Conservation (phyloP, 2,797 vertebrate genomes). For the Synanceia verrucosa region DNA sequence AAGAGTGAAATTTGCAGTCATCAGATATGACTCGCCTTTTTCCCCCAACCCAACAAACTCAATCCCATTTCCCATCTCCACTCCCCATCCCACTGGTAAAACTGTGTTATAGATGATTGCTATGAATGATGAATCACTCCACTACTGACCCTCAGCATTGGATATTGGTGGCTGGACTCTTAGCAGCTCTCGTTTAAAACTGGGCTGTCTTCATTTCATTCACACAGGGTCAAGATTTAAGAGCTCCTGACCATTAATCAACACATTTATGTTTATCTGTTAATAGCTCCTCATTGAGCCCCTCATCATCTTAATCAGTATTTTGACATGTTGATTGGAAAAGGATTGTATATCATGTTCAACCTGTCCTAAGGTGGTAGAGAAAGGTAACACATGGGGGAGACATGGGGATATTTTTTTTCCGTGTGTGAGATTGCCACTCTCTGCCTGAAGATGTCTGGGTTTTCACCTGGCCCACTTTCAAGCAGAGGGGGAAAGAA, state of each 20-base stretch:
- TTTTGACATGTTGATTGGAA: constrained; percentile 47
- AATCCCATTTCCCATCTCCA: constrained; percentile 26
- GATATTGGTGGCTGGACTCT: constrained; percentile 3
- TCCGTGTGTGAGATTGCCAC: background rate
- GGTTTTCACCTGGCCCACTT: constrained; percentile 58
- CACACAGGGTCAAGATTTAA: constrained; percentile 18
- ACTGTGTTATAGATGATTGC: constrained; percentile 31
- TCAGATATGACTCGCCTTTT: background rate
- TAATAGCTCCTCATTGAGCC: constrained; percentile 25
- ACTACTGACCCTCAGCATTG: constrained; percentile 25
- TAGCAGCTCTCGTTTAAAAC: constrained; percentile 34
- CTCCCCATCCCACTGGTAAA: constrained; percentile 1
- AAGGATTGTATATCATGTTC: constrained; percentile 13
- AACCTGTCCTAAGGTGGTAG: constrained; percentile 42
- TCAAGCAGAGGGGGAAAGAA: constrained; percentile 16
- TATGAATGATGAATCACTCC: constrained; percentile 48
- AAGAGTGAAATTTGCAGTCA: constrained; percentile 6
- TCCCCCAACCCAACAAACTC: background rate
- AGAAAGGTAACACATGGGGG: constrained; percentile 5
- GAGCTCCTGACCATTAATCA: constrained; percentile 51
- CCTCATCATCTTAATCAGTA: constrained; percentile 43
- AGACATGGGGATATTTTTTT: constrained; percentile 14
- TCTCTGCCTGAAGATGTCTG: constrained; percentile 43
- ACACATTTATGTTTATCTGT: constrained; percentile 34
- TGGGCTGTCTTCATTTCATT: constrained; percentile 49